Base-by-base conservation (phyloP, 30 jellyfish, hydroid and myxozoan species). In the Catostylus mosaicus region DNA sequence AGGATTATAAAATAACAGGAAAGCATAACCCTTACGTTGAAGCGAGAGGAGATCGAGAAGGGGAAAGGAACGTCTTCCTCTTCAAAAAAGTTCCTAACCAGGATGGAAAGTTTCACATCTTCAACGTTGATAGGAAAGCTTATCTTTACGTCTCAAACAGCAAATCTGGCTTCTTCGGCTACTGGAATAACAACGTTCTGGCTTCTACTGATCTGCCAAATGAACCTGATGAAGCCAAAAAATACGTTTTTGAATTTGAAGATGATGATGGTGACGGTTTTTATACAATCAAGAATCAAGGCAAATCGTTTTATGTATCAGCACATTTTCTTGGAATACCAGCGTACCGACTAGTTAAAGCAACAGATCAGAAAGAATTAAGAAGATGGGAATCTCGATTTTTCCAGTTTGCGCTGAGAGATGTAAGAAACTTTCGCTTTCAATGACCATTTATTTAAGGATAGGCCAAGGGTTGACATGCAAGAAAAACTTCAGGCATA, bases 191-290 rank as follows among this genome's bases (percentile, higher is more conserved):
- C 52, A 77, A 77, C 27, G 69, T 77, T 0, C 76, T 77, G 1
- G 88, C 78, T 8, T 48, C 88, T 12, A 70, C 66, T 30, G 57
- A 36, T 0, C 45, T n/a, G 0, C 69, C 77, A 20, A 60, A 7
- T 36, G 78, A 77, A 3, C 51, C 35, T 19, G 80, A 23, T 19
- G 14, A 22, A 30, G 23, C 23, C 29, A 23, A 36, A 19, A 77
- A 57, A 47, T 77, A 11, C 78, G 24, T 57, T 35, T 77, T 77
- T 30, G 88, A 77, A 18, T 77, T 77, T 33, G 88, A 59, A 36
- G 88, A 77, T 26, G 88, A 77, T 1, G 88, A 77, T 38, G 88
- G 88, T 59, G 88, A 77, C 35, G 88, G 88, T 0, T 77, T 77
- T 65, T 77, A 54, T 66, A n/a, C 14, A 22, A 77, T 77, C n/a